A percentile compares a stretch with the other conserved stretches of the same genome.
phyloP scores from a whole-genome alignment of 1,140 invertebrate genomes.

The Pseudomyrmex concolor region DNA sequence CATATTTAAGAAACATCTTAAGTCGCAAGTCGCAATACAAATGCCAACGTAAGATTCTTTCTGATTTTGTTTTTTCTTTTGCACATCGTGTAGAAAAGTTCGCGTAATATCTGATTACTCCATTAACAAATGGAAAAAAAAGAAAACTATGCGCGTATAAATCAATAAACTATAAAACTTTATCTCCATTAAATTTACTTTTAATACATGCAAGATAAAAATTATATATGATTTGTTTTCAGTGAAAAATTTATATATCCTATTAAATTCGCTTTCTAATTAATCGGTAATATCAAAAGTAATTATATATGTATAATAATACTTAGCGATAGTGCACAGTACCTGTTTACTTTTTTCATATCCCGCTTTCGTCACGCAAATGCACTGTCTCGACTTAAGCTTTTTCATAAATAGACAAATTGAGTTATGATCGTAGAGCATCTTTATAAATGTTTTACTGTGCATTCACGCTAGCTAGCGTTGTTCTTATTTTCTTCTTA shows the following conservation, averaged over 20 bases:
- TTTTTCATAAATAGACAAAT: conserved; percentile 77
- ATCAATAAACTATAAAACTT: background rate
- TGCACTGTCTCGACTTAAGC: conserved; percentile 68
- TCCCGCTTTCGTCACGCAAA: conserved; percentile 25
- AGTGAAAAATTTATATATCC: conserved; percentile 10
- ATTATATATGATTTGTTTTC: no score
- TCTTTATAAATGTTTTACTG: conserved; percentile 68
- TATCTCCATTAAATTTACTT: background rate
- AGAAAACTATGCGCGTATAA: no score
- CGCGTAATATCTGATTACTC: no score
- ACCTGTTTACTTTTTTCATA: conserved; percentile 16
- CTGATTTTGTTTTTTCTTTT: background rate
- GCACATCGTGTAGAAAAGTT: background rate
- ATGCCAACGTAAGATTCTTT: conserved; percentile 14
- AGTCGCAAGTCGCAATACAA: conserved; percentile 61
- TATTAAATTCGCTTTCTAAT: conserved; percentile 28
- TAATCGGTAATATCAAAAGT: conserved; percentile 55
- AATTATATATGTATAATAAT: conserved; percentile 46
- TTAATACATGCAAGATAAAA: conserved; percentile 23
- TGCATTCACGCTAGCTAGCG: conserved; percentile 64
- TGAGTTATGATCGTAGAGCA: conserved; percentile 71
- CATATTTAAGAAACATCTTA: conserved; percentile 76
- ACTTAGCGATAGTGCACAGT: conserved; percentile 33
- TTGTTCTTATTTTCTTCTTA: conserved; percentile 59
- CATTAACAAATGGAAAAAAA: no score